Evolutionary conservation across 2,888 invertebrate species (phyloP), one percentile per base, ranked within the genome.

Genomic region (Yponomeuta plumbellus): DNA sequence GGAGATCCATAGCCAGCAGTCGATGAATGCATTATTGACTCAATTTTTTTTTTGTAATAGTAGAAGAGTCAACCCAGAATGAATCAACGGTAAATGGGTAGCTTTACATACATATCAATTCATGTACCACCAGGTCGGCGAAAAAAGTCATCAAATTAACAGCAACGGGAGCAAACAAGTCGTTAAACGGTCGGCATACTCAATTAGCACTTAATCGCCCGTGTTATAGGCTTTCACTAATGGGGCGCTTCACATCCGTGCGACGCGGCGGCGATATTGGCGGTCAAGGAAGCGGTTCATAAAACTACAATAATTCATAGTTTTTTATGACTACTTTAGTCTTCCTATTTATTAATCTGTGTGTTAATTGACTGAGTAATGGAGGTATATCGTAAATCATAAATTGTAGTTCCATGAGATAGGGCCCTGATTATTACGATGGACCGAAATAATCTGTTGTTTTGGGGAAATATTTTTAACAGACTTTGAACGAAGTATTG

Each of bases 121-220:
- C 11, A 58, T 22, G 5, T 22, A 11, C 17, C 20, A 22, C 21
- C 11, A 21, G 21, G 58, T 58, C 21, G 21, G 21, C n/a, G 21
- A 58, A 58, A 21, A 21, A 58, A 58, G 58, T 11, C 58, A 20
- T 20, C 58, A 58, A 22, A 58, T 22, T 58, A 58, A 58, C 21
- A 20, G 21, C 20, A 58, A 58, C 21, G 21, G 21, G 58, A 22
- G 58, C 58, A 58, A 58, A 58, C 58, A 58, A 58, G 44, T 58
- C 58, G 58, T 58, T 58, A 58, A 58, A 58, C 58, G 58, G 58
- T 22, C 58, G 58, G 3, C 58, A 58, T 58, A 58, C n/a, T 58
- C 58, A 58, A 58, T 58, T 58, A 58, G 58, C 21, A 20, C 21
- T 22, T 58, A 58, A 58, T 58, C 21, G 58, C 0, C 58, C 58